These are phyloP conservation scores for Crepidodera aurea DNA, from an alignment of 2,888 invertebrate species.

Conservation along the genomic window DNA sequence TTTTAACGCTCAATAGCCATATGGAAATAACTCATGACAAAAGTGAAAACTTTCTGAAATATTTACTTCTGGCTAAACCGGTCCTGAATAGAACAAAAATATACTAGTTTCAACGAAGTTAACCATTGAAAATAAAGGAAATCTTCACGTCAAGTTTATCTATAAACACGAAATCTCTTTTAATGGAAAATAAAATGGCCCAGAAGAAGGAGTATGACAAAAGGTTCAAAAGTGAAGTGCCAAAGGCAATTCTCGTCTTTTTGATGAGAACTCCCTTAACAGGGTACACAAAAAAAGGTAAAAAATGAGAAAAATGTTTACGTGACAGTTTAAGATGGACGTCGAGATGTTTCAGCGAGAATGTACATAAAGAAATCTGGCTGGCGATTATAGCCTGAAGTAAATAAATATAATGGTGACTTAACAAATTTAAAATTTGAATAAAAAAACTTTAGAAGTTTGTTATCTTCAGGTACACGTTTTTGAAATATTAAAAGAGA, in stretches of 20 bases:
- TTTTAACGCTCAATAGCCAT: too few relatives aligned
- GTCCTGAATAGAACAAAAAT: not conserved
- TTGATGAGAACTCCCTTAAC: not conserved
- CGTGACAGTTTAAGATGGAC: not conserved
- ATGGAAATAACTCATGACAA: too few relatives aligned
- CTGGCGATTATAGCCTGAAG: not conserved
- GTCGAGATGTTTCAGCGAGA: not conserved
- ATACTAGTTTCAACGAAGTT: not conserved
- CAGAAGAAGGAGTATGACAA: slow-evolving; percentile 8
- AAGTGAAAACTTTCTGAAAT: too few relatives aligned
- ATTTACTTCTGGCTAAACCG: too few relatives aligned
- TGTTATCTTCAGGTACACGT: too few relatives aligned
- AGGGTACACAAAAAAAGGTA: slow-evolving; percentile 1
- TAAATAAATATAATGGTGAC: too few relatives aligned
- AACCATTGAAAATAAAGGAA: not conserved
- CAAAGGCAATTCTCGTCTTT: slow-evolving; percentile 12
- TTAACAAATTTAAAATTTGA: too few relatives aligned
- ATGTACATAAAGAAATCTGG: not conserved
- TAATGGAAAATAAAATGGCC: slow-evolving; percentile 8
- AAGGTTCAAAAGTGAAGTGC: slow-evolving; percentile 12
- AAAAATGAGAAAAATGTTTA: slow-evolving; percentile 14
- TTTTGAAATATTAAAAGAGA: too few relatives aligned
- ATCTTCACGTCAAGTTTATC: slow-evolving; percentile 6
- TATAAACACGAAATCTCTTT: slow-evolving; percentile 17
- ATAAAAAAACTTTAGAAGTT: too few relatives aligned